Conservation (phyloP, 2,888 invertebrate genomes). For the Slavum lentiscoides region DNA sequence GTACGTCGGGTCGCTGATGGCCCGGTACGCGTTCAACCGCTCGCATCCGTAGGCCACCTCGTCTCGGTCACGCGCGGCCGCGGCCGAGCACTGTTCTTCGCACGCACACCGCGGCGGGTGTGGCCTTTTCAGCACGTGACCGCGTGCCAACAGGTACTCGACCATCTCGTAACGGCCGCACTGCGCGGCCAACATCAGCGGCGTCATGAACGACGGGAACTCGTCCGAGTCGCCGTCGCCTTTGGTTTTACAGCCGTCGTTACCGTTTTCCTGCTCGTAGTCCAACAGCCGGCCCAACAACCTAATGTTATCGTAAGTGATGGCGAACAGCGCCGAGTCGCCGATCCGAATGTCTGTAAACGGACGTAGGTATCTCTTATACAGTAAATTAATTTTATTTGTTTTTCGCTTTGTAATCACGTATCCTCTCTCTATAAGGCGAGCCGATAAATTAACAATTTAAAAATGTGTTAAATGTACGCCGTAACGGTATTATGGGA, state of each 20-base stretch:
- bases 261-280: background rate
- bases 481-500: too few relatives aligned
- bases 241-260: too few relatives aligned
- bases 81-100: background rate
- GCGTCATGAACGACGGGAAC: conserved; percentile 26
- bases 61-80: background rate
- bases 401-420: too few relatives aligned
- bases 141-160: conserved; percentile 27
- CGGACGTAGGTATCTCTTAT: too few relatives aligned
- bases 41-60: conserved; percentile 7
- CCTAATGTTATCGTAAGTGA: conserved; percentile 13
- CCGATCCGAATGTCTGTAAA: conserved; percentile 15
- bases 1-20: conserved; percentile 36
- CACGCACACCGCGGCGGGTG: conserved; percentile 25
- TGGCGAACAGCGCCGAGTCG: conserved; percentile 32
- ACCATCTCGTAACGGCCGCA: conserved; percentile 35
- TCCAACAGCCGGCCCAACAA: conserved; percentile 19
- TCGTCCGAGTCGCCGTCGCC: conserved; percentile 8
- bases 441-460: too few relatives aligned
- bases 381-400: too few relatives aligned
- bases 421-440: too few relatives aligned
- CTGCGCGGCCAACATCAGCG: conserved; percentile 44
- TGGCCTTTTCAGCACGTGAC: conserved; percentile 27
- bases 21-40: conserved; percentile 24
- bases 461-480: too few relatives aligned